These are phyloP conservation scores for Phymastichus coffea DNA, from an alignment of 1,140 invertebrate genomes.

Conservation along the genomic window DNA sequence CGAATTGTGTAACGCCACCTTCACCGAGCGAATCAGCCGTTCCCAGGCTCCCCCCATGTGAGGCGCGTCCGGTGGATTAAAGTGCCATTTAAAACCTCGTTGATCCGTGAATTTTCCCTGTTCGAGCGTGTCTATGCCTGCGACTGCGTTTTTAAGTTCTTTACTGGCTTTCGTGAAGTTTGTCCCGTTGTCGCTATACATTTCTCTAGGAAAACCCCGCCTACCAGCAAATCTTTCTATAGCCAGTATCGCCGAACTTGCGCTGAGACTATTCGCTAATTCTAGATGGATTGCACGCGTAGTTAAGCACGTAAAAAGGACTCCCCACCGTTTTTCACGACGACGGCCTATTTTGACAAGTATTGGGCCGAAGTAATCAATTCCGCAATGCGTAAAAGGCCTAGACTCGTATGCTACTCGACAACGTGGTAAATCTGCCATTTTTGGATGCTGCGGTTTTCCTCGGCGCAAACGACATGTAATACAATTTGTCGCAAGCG, in stretches of 20 bases:
- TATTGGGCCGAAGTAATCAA: background rate
- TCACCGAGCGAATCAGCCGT: background rate
- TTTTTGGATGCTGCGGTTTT: background rate
- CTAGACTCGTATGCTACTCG: background rate
- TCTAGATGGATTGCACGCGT: background rate
- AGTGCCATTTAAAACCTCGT: background rate
- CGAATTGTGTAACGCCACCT: background rate
- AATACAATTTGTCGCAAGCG: background rate
- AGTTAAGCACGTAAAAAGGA: background rate
- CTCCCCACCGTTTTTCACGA: background rate
- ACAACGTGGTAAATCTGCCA: background rate
- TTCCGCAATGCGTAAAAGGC: background rate
- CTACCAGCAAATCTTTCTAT: background rate
- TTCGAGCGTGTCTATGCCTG: slow-evolving; percentile 21
- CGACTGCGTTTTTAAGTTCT: background rate
- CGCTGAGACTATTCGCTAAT: background rate
- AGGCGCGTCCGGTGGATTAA: background rate
- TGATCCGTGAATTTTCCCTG: background rate
- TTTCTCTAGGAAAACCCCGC: background rate
- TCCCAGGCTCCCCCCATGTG: slow-evolving; percentile 10
- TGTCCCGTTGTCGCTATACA: background rate
- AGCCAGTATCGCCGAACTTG: background rate
- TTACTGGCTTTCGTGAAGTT: background rate
- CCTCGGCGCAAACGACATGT: background rate
- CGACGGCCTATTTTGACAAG: background rate